phyloP scores from a whole-genome alignment of 2,113 vertebrate species.

The Pygoscelis adeliae region DNA sequence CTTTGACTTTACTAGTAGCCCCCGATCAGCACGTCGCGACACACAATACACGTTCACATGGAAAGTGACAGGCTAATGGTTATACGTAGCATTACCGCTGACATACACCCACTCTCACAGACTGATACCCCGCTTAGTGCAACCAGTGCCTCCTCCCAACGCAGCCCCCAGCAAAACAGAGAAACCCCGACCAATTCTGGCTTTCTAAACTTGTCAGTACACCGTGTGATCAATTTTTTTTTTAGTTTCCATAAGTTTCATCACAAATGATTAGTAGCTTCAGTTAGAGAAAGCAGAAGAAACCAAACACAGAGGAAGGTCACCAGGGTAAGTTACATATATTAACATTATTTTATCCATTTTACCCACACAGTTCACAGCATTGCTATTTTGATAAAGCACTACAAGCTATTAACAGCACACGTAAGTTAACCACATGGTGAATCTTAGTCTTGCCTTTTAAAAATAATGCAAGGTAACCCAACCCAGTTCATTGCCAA shows the following conservation, averaged over 20 bases:
- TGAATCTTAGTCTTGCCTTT: not conserved
- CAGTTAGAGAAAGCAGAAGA: not conserved
- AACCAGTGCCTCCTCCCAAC: not conserved
- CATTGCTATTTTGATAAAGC: not conserved
- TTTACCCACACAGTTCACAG: not conserved
- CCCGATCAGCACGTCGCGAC: fast-evolving
- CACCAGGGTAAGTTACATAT: not conserved
- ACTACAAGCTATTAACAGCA: not conserved
- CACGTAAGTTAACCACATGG: not conserved
- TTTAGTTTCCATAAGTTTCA: not conserved
- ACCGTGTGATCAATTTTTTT: not conserved
- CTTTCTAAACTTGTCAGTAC: not conserved
- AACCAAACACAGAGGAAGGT: not conserved
- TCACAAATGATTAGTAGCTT: not conserved
- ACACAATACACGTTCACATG: not conserved
- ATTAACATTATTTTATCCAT: not conserved
- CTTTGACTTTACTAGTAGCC: not conserved
- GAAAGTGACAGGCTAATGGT: not conserved
- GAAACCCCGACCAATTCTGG: not conserved
- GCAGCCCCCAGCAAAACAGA: not conserved
- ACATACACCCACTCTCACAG: not conserved
- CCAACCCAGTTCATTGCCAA: not conserved
- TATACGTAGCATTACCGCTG: fast-evolving
- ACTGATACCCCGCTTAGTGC: not conserved
- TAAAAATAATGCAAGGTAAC: not conserved